Percentiles rank a stretch among this genome's conserved stretches.
Conservation (phyloP, 92 coral and sea anemone genomes). For the Micromussa lordhowensis region DNA sequence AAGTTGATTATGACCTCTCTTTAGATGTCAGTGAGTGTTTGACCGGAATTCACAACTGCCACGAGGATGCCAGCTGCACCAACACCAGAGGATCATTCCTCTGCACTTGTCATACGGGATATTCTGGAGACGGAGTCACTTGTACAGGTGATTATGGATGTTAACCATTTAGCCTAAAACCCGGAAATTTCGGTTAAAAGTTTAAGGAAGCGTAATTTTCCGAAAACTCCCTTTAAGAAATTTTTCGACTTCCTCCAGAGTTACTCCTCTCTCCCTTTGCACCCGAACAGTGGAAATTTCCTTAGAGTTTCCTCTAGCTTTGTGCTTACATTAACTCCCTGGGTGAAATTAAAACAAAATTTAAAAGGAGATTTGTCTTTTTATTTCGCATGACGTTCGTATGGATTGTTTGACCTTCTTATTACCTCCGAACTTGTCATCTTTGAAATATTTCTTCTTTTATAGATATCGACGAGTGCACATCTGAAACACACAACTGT, state of each 20-base stretch:
- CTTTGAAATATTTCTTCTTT: too few species aligned
- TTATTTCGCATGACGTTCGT: constrained; percentile 35
- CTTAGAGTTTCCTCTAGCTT: not conserved
- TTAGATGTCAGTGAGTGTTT: constrained; percentile 69
- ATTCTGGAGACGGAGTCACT: constrained; percentile 81
- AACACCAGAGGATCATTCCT: constrained; percentile 82
- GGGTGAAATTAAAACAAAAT: not conserved
- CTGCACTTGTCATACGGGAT: constrained; percentile 89
- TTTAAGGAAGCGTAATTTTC: too few species aligned
- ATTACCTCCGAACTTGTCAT: not conserved
- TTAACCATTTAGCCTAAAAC: too few species aligned
- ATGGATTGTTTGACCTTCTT: constrained; percentile 26
- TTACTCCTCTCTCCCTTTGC: too few species aligned
- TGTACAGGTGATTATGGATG: constrained; percentile 61
- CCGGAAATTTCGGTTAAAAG: too few species aligned
- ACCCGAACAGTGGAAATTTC: too few species aligned
- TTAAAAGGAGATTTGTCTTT: not conserved
- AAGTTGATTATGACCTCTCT: not conserved
- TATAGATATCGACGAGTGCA: too few species aligned
- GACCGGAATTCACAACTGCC: constrained; percentile 68
- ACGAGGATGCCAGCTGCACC: constrained; percentile 77
- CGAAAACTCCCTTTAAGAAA: too few species aligned
- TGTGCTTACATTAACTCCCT: not conserved
- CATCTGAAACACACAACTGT: constrained; percentile 45
- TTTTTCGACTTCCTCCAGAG: too few species aligned